Evolutionary conservation across 2,888 invertebrate genomes (phyloP), one percentile per base, ranked within the genome.

Genomic region (Craniophora ligustri): DNA sequence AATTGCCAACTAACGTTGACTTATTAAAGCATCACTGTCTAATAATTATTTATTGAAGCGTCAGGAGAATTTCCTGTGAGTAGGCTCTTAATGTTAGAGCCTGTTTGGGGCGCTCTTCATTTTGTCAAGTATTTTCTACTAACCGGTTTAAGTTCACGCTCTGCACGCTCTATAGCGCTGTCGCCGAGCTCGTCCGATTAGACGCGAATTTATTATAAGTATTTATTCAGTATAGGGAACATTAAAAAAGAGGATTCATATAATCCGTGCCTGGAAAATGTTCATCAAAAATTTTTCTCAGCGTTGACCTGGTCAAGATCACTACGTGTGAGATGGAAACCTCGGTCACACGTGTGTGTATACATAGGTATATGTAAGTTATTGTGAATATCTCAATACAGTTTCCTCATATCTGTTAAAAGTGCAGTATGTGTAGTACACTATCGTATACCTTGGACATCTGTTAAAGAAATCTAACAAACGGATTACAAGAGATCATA

Each of bases 391-490:
- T 41, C 42, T 45, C 14, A 16, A 6, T 30, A 5, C 31, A 8
- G 39, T 71, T 71, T 71, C 66, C 56, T 65, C 41, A 42, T 56
- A 56, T 58, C 49, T 36, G 31, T 56, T 54, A 38, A 65, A 39
- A 66, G 48, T 41, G 32, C 14, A 57, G 30, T 46, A 51, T 57
- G 18, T 21, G 8, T n/a, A 49, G 19, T n/a, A n/a, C 36, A 16
- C 44, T 54, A 15, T 61, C 31, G 23, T 44, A n/a, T n/a, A 45
- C 50, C 50, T 57, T 48, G 47, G 41, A 61, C 49, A 13, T 15
- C 15, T 50, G 48, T 49, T 32, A 38, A 60, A 53, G 51, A 64
- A 55, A 57, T 47, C 53, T 16, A 21, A 19, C n/a, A 31, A 21
- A 26, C 21, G 18, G n/a, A n/a, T n/a, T n/a, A n/a, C n/a, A n/a